A percentile compares a stretch with the other conserved stretches of the same genome.
Evolutionary conservation across 2,888 invertebrate genomes (phyloP).

Genomic region (Sinhomidia bicolor): DNA sequence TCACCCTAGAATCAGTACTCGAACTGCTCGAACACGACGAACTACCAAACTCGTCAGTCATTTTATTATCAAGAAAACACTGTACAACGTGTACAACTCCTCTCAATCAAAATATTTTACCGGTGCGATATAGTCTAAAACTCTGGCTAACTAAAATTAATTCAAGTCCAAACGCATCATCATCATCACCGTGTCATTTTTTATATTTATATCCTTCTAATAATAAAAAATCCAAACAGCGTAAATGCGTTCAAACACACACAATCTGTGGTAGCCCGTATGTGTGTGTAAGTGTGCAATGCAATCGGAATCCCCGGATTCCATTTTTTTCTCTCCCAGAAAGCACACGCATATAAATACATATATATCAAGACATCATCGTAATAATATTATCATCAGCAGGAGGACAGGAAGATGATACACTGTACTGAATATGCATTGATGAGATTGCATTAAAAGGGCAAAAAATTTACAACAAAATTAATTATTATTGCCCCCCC

Average conservation of each 20-base stretch:
- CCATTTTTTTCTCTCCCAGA: constrained; percentile 2
- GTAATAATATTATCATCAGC: not conserved
- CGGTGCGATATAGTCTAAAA: no score
- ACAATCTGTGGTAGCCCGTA: not conserved
- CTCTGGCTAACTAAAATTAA: no score
- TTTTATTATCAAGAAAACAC: no score
- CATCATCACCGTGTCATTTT: not conserved
- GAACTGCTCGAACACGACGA: constrained; percentile 43
- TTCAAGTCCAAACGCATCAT: no score
- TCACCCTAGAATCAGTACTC: not conserved
- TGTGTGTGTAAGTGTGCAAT: no score
- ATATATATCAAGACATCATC: not conserved
- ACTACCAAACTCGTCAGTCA: constrained; percentile 47
- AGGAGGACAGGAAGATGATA: not conserved
- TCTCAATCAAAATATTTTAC: no score
- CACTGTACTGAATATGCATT: not conserved
- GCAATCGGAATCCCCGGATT: no score
- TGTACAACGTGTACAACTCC: no score
- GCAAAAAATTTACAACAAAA: not conserved
- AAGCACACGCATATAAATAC: constrained; percentile 2
- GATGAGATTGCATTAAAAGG: no score
- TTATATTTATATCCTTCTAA: no score
- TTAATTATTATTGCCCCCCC: no score
- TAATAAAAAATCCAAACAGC: not conserved
- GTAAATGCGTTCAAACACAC: not conserved